Base-by-base conservation (phyloP, 2,888 invertebrate species). In the Clanis bilineata region DNA sequence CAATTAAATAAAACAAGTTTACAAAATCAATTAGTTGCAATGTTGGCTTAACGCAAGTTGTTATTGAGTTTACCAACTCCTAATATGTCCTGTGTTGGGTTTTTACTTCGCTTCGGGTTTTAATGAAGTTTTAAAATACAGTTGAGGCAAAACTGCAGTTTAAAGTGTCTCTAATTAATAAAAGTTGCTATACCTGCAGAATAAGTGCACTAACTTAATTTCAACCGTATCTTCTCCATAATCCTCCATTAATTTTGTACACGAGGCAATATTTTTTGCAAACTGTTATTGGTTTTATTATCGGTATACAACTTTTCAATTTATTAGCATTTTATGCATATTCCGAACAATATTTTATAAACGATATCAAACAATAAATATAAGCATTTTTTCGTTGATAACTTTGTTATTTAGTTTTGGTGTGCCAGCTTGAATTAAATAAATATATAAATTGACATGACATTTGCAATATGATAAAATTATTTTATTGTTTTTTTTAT, bases 1-100 rank as follows among this genome's bases (percentile, higher is more conserved):
- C 82, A 85, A 86, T 88, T 85, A 84, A 82, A 86, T 85, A 79
- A 82, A 84, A 85, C 82, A 83, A 88, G 79, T 86, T 86, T 80
- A 79, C 78, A 70, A 77, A 88, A 84, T 85, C 85, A 85, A 85
- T 88, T 87, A 85, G 79, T 83, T 81, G 82, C 84, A 81, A 85
- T 81, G 83, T 82, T 82, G 80, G 81, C 76, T 81, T 82, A 79
- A 80, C 77, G 79, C 77, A 82, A 85, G 76, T 84, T 84, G 79
- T 83, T 84, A 83, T 86, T 79, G 82, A 85, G 82, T 85, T 86
- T 77, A 70, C 67, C 64, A 84, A 84, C 80, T 84, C 68, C 70
- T 77, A 79, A 79, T 79, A 81, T 77, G 77, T 72, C 69, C 72
- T 73, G 10, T 51, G 32, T 51, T 9, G 3, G 32, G 51, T 51